A percentile compares a stretch with the other conserved stretches of the same genome.
These are phyloP conservation scores for Candidula unifasciata DNA, from an alignment of 2,888 invertebrate genomes.

Conservation along the genomic window DNA sequence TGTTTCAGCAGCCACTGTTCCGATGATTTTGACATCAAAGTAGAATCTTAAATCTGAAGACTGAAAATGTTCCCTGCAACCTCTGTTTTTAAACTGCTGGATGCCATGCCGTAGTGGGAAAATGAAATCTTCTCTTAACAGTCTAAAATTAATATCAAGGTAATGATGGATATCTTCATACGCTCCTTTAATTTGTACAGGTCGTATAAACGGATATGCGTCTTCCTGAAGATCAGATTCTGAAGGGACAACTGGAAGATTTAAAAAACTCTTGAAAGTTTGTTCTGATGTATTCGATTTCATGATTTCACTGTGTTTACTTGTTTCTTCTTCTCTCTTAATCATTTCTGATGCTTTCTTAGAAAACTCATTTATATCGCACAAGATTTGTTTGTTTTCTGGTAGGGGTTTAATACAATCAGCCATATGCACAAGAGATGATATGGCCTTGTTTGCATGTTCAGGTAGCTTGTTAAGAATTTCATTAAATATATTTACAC, in stretches of 20 bases:
- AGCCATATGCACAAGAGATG: background rate
- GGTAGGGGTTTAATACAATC: background rate
- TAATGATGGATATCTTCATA: conserved; percentile 85
- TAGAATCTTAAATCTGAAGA: conserved; percentile 57
- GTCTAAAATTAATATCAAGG: conserved; percentile 86
- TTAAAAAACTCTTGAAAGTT: conserved; percentile 78
- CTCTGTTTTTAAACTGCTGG: conserved; percentile 78
- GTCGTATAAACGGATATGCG: conserved; percentile 79
- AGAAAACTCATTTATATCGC: background rate
- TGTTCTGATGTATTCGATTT: conserved; percentile 63
- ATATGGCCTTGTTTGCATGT: background rate
- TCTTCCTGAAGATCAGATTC: conserved; percentile 71
- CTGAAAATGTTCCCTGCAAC: conserved; percentile 11
- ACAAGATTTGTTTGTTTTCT: background rate
- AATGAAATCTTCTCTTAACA: conserved; percentile 89
- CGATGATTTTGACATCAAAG: conserved; percentile 66
- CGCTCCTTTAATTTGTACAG: conserved; percentile 82
- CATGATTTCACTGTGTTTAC: background rate
- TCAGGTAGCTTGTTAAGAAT: conserved; percentile 16
- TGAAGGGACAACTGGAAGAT: conserved; percentile 75
- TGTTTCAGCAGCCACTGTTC: conserved; percentile 75
- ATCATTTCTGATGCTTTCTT: background rate
- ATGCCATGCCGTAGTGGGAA: conserved; percentile 86
- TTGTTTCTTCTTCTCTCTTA: background rate
- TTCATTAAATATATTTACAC: conserved; percentile 1